Evolutionary conservation across 2,113 vertebrate species (phyloP).

Genomic region (Trinectes maculatus): DNA sequence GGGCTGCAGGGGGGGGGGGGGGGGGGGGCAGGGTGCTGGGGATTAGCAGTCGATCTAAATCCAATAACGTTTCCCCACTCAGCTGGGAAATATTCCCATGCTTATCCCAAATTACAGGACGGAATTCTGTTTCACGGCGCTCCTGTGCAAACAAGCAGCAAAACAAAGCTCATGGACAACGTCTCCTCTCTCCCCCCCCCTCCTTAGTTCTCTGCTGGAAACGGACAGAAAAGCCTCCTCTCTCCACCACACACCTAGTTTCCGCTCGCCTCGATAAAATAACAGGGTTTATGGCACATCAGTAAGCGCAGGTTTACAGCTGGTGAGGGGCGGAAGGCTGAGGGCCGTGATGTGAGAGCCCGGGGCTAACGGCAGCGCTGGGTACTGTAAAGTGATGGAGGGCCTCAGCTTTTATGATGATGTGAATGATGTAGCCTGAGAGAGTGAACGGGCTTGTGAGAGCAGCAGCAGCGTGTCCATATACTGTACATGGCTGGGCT

Average conservation of each 20-base stretch:
- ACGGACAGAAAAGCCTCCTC: neutral
- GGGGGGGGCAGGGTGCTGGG: no score
- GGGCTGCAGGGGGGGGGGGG: constrained; percentile 27
- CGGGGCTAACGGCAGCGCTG: constrained; percentile 74
- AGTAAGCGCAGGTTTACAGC: constrained; percentile 80
- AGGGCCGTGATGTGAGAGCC: constrained; percentile 72
- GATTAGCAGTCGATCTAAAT: no score
- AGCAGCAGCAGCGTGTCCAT: constrained; percentile 52
- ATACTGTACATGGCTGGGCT: constrained; percentile 47
- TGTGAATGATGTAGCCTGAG: constrained; percentile 78
- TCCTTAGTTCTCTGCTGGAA: constrained; percentile 31
- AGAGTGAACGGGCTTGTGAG: constrained; percentile 70
- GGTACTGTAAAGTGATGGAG: constrained; percentile 78
- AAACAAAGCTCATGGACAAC: constrained; percentile 6
- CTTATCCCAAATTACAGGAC: constrained; percentile 20
- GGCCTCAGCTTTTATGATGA: constrained; percentile 78
- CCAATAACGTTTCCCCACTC: neutral
- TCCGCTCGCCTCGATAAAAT: constrained; percentile 77
- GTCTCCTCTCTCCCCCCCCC: neutral
- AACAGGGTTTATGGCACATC: constrained; percentile 83
- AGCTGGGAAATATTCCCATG: constrained; percentile 31
- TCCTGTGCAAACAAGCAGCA: constrained; percentile 13
- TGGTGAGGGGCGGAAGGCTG: constrained; percentile 66
- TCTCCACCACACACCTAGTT: constrained; percentile 62
- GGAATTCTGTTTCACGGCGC: constrained; percentile 7